Percentiles rank a stretch among this genome's conserved stretches.
phyloP scores from a whole-genome alignment of 2,797 vertebrate species.

The Darevskia mixta region DNA sequence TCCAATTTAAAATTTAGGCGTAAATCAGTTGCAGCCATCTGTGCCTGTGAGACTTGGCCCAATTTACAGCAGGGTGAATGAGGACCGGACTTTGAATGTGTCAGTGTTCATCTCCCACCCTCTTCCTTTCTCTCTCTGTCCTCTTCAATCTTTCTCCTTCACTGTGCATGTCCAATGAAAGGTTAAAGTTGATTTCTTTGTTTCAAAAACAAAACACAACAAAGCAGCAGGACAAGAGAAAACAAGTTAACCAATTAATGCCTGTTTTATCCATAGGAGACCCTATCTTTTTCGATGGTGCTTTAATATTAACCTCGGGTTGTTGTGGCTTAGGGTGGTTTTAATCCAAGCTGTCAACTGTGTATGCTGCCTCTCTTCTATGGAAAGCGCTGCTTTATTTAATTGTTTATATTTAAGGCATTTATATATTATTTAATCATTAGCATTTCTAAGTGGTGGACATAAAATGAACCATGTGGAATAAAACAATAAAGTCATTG shows the following conservation, averaged over 20 bases:
- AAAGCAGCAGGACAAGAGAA: neutral
- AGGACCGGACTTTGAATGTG: neutral
- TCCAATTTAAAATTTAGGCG: neutral
- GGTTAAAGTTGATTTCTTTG: constrained; percentile 39
- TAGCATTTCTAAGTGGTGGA: no score
- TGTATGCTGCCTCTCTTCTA: no score
- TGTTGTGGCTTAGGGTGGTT: no score
- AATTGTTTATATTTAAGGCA: no score
- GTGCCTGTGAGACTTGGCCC: neutral
- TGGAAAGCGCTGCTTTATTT: no score
- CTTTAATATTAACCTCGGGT: no score
- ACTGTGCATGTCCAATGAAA: neutral
- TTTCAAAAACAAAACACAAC: neutral
- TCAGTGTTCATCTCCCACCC: neutral
- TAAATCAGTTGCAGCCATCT: neutral
- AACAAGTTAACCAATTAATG: constrained; percentile 15
- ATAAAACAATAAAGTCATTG: no score
- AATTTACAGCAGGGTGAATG: neutral
- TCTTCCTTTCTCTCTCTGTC: neutral
- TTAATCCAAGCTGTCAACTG: no score
- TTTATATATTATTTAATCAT: no score
- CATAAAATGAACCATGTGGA: no score
- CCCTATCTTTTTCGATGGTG: neutral
- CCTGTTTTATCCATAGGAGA: constrained; percentile 11
- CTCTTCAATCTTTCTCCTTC: constrained; percentile 9